These are phyloP conservation scores for Meganola albula DNA, from an alignment of 2,888 invertebrate species.

Conservation along the genomic window DNA sequence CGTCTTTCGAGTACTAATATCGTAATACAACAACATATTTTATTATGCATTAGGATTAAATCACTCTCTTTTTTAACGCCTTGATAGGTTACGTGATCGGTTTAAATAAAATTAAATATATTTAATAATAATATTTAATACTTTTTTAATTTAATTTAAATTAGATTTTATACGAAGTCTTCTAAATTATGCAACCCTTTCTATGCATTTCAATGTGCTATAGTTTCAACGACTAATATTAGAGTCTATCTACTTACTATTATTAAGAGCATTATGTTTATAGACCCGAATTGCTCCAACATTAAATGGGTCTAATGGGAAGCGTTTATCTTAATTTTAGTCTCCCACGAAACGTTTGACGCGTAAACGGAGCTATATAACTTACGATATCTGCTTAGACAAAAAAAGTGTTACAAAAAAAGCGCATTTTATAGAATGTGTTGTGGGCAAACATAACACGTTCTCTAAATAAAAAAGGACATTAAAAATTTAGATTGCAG, in stretches of 20 bases:
- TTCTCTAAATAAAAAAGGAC: not conserved
- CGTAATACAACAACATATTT: too few species aligned
- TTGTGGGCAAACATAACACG: too few species aligned
- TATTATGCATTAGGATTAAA: too few species aligned
- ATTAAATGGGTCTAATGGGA: conserved; percentile 70
- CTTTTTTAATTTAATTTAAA: too few species aligned
- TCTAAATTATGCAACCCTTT: too few species aligned
- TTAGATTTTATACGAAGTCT: too few species aligned
- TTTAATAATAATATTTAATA: too few species aligned
- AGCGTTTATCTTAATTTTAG: conserved; percentile 71
- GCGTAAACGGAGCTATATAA: conserved; percentile 49
- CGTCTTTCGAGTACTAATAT: too few species aligned
- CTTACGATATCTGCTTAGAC: conserved; percentile 35
- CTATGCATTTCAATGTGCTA: conserved; percentile 34
- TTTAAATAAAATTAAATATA: too few species aligned
- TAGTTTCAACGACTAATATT: conserved; percentile 39
- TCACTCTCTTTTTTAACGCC: too few species aligned
- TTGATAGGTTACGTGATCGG: too few species aligned
- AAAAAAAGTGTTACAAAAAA: conserved; percentile 41
- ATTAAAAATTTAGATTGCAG: conserved; percentile 2
- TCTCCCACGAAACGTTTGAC: conserved; percentile 68
- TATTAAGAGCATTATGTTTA: conserved; percentile 74
- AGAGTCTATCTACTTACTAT: conserved; percentile 45
- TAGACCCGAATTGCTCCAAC: conserved; percentile 59
- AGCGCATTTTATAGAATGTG: too few species aligned